Conservation (phyloP, 1,140 invertebrate genomes). For the Campodea augens region DNA sequence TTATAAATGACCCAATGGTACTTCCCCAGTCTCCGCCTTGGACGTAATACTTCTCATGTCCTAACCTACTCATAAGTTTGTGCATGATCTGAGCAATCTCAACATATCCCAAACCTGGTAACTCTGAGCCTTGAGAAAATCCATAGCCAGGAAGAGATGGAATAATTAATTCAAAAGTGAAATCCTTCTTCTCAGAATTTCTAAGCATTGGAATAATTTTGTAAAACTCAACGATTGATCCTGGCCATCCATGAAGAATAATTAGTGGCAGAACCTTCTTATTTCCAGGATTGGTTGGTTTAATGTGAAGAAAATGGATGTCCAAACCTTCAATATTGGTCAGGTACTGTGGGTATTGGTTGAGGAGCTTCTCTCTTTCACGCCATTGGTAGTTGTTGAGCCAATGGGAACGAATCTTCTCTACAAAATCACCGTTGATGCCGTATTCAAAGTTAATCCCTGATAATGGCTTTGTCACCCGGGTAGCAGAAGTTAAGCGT, state of each 20-base stretch:
- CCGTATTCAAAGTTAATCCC: slow-evolving; percentile 26
- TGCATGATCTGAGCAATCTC: slow-evolving; percentile 51
- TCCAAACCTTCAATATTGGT: slow-evolving; percentile 44
- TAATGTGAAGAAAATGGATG: slow-evolving; percentile 50
- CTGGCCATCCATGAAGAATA: slow-evolving; percentile 36
- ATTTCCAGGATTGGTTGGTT: slow-evolving; percentile 20
- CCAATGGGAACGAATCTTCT: slow-evolving; percentile 48
- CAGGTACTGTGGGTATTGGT: slow-evolving; percentile 47
- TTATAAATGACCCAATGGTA: slow-evolving; percentile 34
- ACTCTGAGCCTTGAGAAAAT: slow-evolving; percentile 48
- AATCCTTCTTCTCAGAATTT: slow-evolving; percentile 29
- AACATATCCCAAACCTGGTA: slow-evolving; percentile 35
- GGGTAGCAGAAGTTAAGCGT: no score
- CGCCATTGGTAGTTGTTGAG: slow-evolving; percentile 52
- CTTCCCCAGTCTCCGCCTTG: slow-evolving; percentile 74
- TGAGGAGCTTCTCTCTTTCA: slow-evolving; percentile 41
- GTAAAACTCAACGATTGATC: slow-evolving; percentile 30
- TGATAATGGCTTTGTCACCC: no score
- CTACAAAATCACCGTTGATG: slow-evolving; percentile 23
- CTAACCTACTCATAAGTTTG: slow-evolving; percentile 63
- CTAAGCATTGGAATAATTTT: slow-evolving; percentile 40
- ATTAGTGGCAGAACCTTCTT: slow-evolving; percentile 23
- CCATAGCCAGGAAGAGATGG: slow-evolving; percentile 71
- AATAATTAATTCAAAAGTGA: slow-evolving; percentile 57
- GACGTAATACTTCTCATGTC: slow-evolving; percentile 50